A percentile compares a stretch with the other conserved stretches of the same genome.
phyloP scores from a whole-genome alignment of 2,797 vertebrate genomes.

The Oreonectes daqikongensis region DNA sequence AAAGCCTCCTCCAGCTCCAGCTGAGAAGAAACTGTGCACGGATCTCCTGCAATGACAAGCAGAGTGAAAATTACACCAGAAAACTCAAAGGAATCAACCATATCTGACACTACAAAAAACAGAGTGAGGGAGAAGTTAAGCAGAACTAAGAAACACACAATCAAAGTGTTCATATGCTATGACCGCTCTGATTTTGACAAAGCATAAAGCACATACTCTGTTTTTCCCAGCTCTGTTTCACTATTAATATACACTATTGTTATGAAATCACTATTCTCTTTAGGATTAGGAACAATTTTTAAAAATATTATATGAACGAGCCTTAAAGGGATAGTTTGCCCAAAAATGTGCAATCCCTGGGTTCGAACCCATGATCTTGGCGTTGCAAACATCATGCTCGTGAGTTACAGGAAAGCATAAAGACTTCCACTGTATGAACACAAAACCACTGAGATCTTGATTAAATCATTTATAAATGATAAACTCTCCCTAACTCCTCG shows the following conservation, averaged over 20 bases:
- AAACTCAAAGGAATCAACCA: constrained; percentile 21
- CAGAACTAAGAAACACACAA: constrained; percentile 7
- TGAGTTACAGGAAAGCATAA: too few species aligned
- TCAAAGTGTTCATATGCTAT: neutral
- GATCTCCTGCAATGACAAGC: constrained; percentile 83
- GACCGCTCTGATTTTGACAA: neutral
- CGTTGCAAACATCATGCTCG: too few species aligned
- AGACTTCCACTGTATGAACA: too few species aligned
- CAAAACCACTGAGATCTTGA: too few species aligned
- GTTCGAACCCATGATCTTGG: too few species aligned
- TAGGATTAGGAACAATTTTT: too few species aligned
- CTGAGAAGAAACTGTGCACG: constrained; percentile 97
- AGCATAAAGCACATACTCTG: neutral
- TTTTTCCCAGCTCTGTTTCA: neutral
- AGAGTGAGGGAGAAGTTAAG: neutral
- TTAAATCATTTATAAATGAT: too few species aligned
- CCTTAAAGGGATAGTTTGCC: too few species aligned
- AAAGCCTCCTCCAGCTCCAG: constrained; percentile 97
- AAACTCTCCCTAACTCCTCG: neutral
- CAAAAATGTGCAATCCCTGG: too few species aligned
- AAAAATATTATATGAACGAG: too few species aligned
- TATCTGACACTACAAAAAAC: constrained; percentile 4
- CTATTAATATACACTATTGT: too few species aligned
- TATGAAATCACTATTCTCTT: too few species aligned
- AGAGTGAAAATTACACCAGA: constrained; percentile 29